A percentile compares a stretch with the other conserved stretches of the same genome.
Evolutionary conservation across 2,113 vertebrate genomes (phyloP).

Genomic region (Brachyhypopomus gauderio): DNA sequence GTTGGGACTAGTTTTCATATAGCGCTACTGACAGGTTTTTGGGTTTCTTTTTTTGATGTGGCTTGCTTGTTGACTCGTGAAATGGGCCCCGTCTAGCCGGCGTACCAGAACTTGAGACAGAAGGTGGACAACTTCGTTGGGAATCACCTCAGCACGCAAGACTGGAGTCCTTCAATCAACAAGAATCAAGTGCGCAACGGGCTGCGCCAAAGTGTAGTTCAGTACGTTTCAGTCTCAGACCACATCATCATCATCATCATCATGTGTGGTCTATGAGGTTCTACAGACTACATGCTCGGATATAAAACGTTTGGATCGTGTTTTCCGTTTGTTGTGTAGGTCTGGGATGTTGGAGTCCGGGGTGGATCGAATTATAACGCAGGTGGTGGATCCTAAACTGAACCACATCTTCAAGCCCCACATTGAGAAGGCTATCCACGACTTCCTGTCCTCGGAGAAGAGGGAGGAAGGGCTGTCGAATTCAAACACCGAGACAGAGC

Average conservation of each 20-base stretch:
- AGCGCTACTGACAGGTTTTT: no score
- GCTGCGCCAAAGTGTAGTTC: constrained; percentile 90
- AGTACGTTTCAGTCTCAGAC: constrained; percentile 69
- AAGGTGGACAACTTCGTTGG: constrained; percentile 98
- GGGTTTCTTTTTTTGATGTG: no score
- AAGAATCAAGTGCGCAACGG: constrained; percentile 96
- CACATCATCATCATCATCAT: no score
- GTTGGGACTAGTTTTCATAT: no score
- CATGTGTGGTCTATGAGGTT: no score
- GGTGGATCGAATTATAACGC: constrained; percentile 97
- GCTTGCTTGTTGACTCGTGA: neutral
- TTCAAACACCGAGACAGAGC: constrained; percentile 81
- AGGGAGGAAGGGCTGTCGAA: constrained; percentile 82
- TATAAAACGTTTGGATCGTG: no score
- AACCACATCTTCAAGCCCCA: constrained; percentile 97
- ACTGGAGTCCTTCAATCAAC: constrained; percentile 96
- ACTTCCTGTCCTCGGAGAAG: constrained; percentile 88
- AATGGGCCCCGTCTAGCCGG: constrained; percentile 76
- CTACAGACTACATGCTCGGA: no score
- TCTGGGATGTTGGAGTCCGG: constrained; percentile 98
- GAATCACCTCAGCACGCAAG: constrained; percentile 90
- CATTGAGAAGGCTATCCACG: constrained; percentile 95
- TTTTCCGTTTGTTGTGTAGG: constrained; percentile 64
- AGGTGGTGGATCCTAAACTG: constrained; percentile 97
- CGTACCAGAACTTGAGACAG: constrained; percentile 96